Evolutionary conservation across 2,888 invertebrate genomes (phyloP), one percentile per base, ranked within the genome.

Genomic region (Heliothis peltigera): DNA sequence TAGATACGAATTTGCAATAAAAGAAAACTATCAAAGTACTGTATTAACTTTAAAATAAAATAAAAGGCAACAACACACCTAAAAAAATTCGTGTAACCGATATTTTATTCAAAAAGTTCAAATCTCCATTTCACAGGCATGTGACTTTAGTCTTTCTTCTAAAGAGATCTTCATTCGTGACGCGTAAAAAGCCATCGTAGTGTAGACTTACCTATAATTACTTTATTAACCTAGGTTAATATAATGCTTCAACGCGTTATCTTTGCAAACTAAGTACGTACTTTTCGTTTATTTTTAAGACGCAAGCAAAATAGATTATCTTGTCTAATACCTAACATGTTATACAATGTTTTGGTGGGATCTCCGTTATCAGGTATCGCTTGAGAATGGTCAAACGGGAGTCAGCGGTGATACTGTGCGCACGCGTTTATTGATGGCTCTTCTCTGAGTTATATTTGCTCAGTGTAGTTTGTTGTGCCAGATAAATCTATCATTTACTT

Each of bases 351-450:
- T 68, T 68, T 64, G 54, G 49, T 55, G 19, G 64, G 32, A 80
- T 82, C 77, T 71, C 55, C 55, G 64, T 82, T 85, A 85, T 87
- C 84, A 79, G 61, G 61, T 80, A 81, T 80, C 66, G 62, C 63
- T 78, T 76, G 48, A 75, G 64, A 70, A 74, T 80, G 66, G 66
- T 86, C 82, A 87, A 79, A 83, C 78, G 66, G 77, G 70, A 74
- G 73, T 69, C 66, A 77, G 72, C 70, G 74, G 66, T 77, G 64
- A 56, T 69, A 57, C 62, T 68, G 83, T 75, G 70, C 76, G 75
- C 82, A 83, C 84, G 85, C 76, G 74, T 78, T 60, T 59, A 44
- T 70, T 60, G n/a, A 62, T 75, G 39, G 61, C 46, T 56, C 22
- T 46, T 19, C 35, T 57, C 65, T 44, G 39, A 64, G 61, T 68